Base-by-base conservation (phyloP, 2,888 invertebrate species). In the Mayetiola destructor region DNA sequence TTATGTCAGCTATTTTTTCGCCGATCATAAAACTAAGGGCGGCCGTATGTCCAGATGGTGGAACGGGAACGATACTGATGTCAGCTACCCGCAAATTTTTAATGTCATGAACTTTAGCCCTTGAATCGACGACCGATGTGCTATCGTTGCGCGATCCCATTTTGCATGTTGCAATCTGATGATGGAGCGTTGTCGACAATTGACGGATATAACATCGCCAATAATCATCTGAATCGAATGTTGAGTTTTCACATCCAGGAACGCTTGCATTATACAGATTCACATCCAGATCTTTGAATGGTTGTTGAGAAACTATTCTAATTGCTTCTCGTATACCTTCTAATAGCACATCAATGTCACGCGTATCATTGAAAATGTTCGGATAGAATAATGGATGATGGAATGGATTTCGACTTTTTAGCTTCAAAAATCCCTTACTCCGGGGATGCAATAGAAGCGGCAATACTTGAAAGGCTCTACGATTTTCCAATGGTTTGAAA, bases 111-210 rank as follows among this genome's bases (percentile, higher is more conserved):
- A 75, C 75, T 23, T 61, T 65, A 27, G 75, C 61, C 42, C 79
- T 72, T 0, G 75, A 70, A 62, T 79, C 75, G 0, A 80, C 79
- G 1, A 80, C 76, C 1, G 77, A 76, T 0, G 69, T 69, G 1
- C 74, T 72, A 63, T 80, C 80, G 1, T 66, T 63, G 0, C 62
- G 52, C 1, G 76, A 75, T 1, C 79, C 80, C 79, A 80, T 80
- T 65, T 76, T 78, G 62, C 79, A 78, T 0, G 80, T 80, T 3
- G 77, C 77, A 1, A 58, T 78, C 63, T 81, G 80, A 66, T 84
- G 84, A 66, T 85, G 84, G 58, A 85, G 79, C 1, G 83, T 84
- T 61, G 81, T 79, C 0, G 82, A 80, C 61, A 83, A 76, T 69
- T 80, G 78, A 58, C 80, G 76, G 0, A 80, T 76, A 64, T 81